Evolutionary conservation across 2,888 invertebrate species (phyloP).

Genomic region (Scaptomyza cyrtandrae): DNA sequence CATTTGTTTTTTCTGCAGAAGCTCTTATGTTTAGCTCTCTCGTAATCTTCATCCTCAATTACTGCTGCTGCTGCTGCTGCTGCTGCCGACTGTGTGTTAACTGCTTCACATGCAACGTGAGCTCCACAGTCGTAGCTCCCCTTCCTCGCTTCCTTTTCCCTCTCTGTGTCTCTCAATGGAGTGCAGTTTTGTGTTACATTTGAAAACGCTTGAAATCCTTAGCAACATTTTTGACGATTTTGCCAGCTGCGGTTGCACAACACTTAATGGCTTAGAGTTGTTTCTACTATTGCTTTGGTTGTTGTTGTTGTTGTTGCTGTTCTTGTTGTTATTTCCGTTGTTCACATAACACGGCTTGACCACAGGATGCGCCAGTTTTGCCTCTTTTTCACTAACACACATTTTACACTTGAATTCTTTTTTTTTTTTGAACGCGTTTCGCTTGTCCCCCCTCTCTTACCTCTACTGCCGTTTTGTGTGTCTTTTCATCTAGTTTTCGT

Average conservation of each 20-base stretch:
- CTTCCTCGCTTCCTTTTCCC: neutral
- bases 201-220: constrained; percentile 57
- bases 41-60: constrained; percentile 60
- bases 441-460: constrained; percentile 14
- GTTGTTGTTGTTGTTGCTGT: constrained; percentile 17
- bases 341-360: constrained; percentile 52
- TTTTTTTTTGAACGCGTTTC: constrained; percentile 40
- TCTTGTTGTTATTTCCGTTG: constrained; percentile 31
- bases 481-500: constrained; percentile 57
- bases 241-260: constrained; percentile 51
- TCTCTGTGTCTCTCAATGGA: neutral
- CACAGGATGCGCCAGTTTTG: constrained; percentile 73
- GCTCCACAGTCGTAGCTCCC: neutral
- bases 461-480: constrained; percentile 15
- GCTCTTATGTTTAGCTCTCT: constrained; percentile 63
- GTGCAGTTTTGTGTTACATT: constrained; percentile 48
- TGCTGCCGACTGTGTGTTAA: constrained; percentile 21
- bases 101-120: constrained; percentile 45
- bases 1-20: constrained; percentile 17
- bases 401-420: constrained; percentile 50
- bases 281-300: constrained; percentile 15
- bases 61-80: constrained; percentile 36
- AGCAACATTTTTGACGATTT: constrained; percentile 68
- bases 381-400: constrained; percentile 52
- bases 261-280: constrained; percentile 25